Percentiles rank a stretch among this genome's conserved stretches.
Conservation (phyloP, 2,888 invertebrate species). For the Cenopis cana region DNA sequence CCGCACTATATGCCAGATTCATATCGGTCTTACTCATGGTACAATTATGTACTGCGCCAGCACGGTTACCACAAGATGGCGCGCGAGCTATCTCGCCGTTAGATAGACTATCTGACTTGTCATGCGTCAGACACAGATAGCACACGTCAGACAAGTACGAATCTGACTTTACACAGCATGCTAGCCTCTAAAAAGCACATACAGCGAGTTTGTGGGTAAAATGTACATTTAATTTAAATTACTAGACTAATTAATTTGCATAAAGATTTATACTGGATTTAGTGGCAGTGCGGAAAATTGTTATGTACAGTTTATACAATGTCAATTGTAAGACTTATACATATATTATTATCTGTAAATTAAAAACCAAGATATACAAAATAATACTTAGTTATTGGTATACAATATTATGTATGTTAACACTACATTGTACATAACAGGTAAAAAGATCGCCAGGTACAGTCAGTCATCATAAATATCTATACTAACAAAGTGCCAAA, state of each 20-base stretch:
- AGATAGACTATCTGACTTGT: too few species aligned
- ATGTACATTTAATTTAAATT: slow-evolving; percentile 6
- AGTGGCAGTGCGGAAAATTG: slow-evolving; percentile 21
- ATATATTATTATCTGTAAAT: background rate
- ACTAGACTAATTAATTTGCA: background rate
- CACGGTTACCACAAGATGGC: too few species aligned
- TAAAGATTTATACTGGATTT: background rate
- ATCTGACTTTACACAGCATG: slow-evolving; percentile 9
- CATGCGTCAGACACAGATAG: too few species aligned
- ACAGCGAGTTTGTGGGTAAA: background rate
- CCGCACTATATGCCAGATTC: too few species aligned
- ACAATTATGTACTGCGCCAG: too few species aligned
- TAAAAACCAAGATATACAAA: slow-evolving; percentile 1
- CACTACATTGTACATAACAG: slow-evolving; percentile 32
- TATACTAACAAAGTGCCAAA: background rate
- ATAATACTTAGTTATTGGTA: slow-evolving; percentile 5
- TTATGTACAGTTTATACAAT: slow-evolving; percentile 20
- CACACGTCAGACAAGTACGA: too few species aligned
- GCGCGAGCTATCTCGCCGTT: too few species aligned
- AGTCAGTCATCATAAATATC: background rate
- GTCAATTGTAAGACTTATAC: background rate
- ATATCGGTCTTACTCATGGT: too few species aligned
- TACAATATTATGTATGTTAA: slow-evolving; percentile 8
- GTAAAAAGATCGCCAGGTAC: slow-evolving; percentile 5
- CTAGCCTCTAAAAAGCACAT: slow-evolving; percentile 30